phyloP scores from a whole-genome alignment of 2,888 invertebrate genomes.

The Lysandra coridon region DNA sequence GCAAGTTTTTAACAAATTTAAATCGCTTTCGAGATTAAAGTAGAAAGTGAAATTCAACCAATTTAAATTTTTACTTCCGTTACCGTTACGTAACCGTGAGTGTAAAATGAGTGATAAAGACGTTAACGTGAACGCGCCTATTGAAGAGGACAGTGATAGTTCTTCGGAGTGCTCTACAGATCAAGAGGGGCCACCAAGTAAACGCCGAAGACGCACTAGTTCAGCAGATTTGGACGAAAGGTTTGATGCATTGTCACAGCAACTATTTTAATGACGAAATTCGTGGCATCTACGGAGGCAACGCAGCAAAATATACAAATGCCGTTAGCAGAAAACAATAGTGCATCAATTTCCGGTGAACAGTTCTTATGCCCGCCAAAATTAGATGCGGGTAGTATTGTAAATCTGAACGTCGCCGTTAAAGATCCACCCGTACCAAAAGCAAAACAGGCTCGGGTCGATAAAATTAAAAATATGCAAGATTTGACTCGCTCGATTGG shows the following conservation, averaged over 20 bases:
- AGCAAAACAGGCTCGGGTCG: neutral
- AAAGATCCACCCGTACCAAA: neutral
- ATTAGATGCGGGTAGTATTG: neutral
- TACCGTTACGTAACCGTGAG: neutral
- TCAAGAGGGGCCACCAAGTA: neutral
- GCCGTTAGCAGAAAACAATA: neutral
- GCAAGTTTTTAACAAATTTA: neutral
- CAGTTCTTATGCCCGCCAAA: slow-evolving; percentile 3
- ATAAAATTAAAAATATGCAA: no score
- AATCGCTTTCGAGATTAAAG: neutral
- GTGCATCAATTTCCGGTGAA: neutral
- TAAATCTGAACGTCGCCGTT: neutral
- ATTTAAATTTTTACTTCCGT: neutral
- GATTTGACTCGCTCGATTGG: no score
- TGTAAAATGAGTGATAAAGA: slow-evolving; percentile 2
- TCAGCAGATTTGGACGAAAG: neutral
- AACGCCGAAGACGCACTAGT: neutral
- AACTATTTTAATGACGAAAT: neutral
- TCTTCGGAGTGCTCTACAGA: neutral
- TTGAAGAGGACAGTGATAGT: neutral
- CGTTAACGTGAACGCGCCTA: neutral
- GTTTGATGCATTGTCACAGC: neutral
- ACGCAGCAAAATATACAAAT: neutral
- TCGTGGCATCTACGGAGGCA: neutral
- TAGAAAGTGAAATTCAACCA: neutral